Evolutionary conservation across 2,113 vertebrate species (phyloP).

Genomic region (Pachypanchax playfairii): DNA sequence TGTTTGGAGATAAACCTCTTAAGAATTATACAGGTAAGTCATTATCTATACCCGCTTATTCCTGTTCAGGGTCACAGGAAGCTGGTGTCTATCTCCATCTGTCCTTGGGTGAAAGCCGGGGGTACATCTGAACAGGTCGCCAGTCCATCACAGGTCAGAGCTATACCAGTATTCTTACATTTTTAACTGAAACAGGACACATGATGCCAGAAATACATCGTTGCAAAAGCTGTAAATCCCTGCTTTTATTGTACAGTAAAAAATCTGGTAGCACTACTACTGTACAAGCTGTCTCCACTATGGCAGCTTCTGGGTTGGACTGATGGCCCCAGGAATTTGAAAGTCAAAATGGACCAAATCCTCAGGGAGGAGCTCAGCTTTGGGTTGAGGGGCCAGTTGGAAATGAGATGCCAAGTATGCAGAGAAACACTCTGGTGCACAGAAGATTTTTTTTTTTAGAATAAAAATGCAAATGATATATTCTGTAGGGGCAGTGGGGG

Average conservation of each 20-base stretch:
- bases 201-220: background rate
- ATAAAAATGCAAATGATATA: background rate
- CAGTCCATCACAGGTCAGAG: too few relatives aligned
- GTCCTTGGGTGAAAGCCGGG: too few relatives aligned
- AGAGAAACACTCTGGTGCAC: constrained; percentile 1
- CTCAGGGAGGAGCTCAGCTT: constrained; percentile 64
- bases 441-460: constrained; percentile 12
- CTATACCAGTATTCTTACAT: too few relatives aligned
- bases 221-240: background rate
- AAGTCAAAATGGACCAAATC: constrained; percentile 69
- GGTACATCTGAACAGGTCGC: too few relatives aligned
- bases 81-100: too few relatives aligned
- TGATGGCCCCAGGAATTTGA: constrained; percentile 66
- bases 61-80: too few relatives aligned
- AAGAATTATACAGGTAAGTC: too few relatives aligned
- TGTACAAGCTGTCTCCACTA: constrained; percentile 58
- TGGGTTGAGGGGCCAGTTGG: constrained; percentile 60
- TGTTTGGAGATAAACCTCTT: too few relatives aligned
- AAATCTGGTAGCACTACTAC: constrained; percentile 9
- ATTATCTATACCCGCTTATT: too few relatives aligned
- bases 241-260: constrained; percentile 8
- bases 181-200: too few relatives aligned
- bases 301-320: constrained; percentile 56
- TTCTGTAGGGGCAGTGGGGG: constrained; percentile 1
- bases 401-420: constrained; percentile 53